phyloP scores from a whole-genome alignment of 2,888 invertebrate genomes.

The Sepioteuthis lessoniana region DNA sequence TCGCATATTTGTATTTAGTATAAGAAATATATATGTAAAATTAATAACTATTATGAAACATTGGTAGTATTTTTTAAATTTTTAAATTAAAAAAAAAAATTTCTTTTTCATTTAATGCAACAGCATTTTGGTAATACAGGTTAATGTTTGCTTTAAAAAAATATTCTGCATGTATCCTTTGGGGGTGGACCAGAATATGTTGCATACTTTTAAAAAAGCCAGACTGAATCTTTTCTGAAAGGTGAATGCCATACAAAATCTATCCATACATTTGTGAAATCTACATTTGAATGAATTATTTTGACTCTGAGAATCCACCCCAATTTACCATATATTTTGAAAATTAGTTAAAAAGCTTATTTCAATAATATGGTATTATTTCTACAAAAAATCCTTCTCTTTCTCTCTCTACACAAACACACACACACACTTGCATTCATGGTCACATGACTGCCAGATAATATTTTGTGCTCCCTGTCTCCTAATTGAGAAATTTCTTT shows the following conservation, averaged over 20 bases:
- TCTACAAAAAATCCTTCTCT: neutral
- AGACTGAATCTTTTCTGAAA: neutral
- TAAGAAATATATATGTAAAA: too few relatives aligned
- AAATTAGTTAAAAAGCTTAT: too few relatives aligned
- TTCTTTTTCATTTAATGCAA: too few relatives aligned
- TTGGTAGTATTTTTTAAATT: too few relatives aligned
- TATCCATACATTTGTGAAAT: neutral
- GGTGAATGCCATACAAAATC: neutral
- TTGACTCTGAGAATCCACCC: neutral
- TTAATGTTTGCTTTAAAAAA: too few relatives aligned
- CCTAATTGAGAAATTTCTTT: neutral
- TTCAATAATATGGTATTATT: neutral
- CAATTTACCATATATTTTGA: neutral
- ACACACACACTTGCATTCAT: neutral
- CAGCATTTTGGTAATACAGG: too few relatives aligned
- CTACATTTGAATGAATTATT: neutral
- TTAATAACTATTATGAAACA: too few relatives aligned
- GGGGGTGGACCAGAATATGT: too few relatives aligned
- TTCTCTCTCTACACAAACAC: neutral
- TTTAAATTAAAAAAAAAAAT: too few relatives aligned
- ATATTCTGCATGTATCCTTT: too few relatives aligned
- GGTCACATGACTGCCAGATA: constrained; percentile 17
- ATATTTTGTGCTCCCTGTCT: neutral
- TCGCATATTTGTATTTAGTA: too few relatives aligned
- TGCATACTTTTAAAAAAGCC: too few relatives aligned